These are phyloP conservation scores for Oxytorus armatus DNA, from an alignment of 2,888 invertebrate genomes.

Conservation along the genomic window DNA sequence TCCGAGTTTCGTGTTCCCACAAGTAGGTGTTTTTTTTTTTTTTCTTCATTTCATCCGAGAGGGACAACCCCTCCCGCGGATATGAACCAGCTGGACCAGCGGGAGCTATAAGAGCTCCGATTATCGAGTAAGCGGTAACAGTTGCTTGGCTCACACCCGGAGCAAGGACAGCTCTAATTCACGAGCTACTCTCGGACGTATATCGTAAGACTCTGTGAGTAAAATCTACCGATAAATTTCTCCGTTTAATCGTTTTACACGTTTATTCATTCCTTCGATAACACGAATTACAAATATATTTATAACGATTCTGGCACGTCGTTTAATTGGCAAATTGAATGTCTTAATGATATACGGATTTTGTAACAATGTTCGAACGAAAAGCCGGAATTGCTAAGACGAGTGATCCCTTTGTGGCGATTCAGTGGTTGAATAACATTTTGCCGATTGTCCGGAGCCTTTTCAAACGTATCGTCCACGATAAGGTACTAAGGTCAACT, in stretches of 20 bases:
- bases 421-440: slow-evolving; percentile 46
- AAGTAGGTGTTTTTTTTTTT: not conserved
- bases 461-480: slow-evolving; percentile 29
- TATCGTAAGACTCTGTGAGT: slow-evolving; percentile 59
- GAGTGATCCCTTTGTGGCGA: slow-evolving; percentile 44
- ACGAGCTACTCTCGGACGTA: slow-evolving; percentile 45
- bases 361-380: not conserved
- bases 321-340: not conserved
- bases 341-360: not conserved
- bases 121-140: slow-evolving; percentile 79
- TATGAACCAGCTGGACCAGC: slow-evolving; percentile 76
- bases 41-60: slow-evolving; percentile 49
- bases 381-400: slow-evolving; percentile 50
- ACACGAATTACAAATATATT: not conserved
- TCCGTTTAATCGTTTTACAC: not conserved
- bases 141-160: slow-evolving; percentile 79
- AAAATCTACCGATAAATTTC: slow-evolving; percentile 4
- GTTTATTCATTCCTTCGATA: not conserved
- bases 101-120: slow-evolving; percentile 81
- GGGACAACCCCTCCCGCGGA: slow-evolving; percentile 79
- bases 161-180: slow-evolving; percentile 78
- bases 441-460: not conserved
- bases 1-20: slow-evolving; percentile 52
- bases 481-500: slow-evolving; percentile 2
- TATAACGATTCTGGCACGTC: too few species aligned